These are phyloP conservation scores for Spinibarbus caldwelli DNA, from an alignment of 2,797 vertebrate species.

Conservation along the genomic window DNA sequence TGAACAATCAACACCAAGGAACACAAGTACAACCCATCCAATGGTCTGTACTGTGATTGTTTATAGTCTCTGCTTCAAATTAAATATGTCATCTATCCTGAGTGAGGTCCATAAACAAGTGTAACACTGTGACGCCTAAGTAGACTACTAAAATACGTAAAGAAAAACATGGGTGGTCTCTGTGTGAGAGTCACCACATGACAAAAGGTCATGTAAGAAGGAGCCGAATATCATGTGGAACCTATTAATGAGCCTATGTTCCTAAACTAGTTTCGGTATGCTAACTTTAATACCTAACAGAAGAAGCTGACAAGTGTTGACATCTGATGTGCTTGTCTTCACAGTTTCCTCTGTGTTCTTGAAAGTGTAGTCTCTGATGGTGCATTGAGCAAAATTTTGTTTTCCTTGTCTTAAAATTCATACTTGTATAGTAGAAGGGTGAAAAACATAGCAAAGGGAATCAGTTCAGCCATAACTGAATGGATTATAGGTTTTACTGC, in stretches of 20 bases:
- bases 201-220: not conserved
- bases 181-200: not conserved
- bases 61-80: not conserved
- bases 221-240: not conserved
- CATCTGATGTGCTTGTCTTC: not conserved
- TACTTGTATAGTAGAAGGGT: not conserved
- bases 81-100: not conserved
- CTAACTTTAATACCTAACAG: not conserved
- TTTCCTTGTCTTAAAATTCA: not conserved
- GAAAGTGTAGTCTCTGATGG: not conserved
- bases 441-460: not conserved
- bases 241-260: slow-evolving; percentile 1
- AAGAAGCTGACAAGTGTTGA: not conserved
- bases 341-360: not conserved
- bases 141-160: not conserved
- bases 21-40: not conserved
- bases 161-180: not conserved
- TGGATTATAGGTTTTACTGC: not conserved
- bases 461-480: not conserved
- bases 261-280: slow-evolving; percentile 2
- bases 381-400: not conserved
- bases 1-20: not conserved
- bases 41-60: not conserved
- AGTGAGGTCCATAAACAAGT: not conserved
- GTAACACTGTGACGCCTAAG: not conserved